Conservation (phyloP, 2,113 vertebrate genomes). For the Calyptommatus sinebrachiatus region DNA sequence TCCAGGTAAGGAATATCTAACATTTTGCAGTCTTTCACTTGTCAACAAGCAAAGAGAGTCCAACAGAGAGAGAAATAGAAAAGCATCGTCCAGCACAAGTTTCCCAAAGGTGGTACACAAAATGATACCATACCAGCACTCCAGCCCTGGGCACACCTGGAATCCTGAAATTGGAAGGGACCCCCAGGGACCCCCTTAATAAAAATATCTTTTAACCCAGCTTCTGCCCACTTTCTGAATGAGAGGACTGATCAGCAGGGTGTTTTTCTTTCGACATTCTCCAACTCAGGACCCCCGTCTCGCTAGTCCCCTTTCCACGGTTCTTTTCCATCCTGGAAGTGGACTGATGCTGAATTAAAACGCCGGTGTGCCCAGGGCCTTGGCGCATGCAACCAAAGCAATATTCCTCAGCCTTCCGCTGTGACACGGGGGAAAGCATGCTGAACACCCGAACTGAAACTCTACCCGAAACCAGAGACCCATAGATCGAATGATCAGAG, state of each 20-base stretch:
- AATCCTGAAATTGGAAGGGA: too few species aligned
- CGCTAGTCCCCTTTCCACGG: too few species aligned
- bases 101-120: not conserved
- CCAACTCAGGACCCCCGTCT: too few species aligned
- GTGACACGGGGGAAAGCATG: not conserved
- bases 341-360: too few species aligned
- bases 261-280: too few species aligned
- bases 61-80: not conserved
- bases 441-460: rapidly evolving
- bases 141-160: too few species aligned
- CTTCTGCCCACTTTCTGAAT: too few species aligned
- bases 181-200: too few species aligned
- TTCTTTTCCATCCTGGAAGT: too few species aligned
- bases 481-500: rapidly evolving
- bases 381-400: not conserved
- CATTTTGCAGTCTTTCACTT: constrained; percentile 13
- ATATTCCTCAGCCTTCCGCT: rapidly evolving
- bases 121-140: rapidly evolving
- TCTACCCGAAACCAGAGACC: rapidly evolving
- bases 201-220: too few species aligned
- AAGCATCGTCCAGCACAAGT: not conserved
- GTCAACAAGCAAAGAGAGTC: too few species aligned
- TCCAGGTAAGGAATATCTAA: constrained; percentile 4
- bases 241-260: too few species aligned
- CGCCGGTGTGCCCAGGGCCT: not conserved